A percentile compares a stretch with the other conserved stretches of the same genome.
phyloP scores from a whole-genome alignment of 2,113 vertebrate species.

The Heterotilapia buettikoferi region DNA sequence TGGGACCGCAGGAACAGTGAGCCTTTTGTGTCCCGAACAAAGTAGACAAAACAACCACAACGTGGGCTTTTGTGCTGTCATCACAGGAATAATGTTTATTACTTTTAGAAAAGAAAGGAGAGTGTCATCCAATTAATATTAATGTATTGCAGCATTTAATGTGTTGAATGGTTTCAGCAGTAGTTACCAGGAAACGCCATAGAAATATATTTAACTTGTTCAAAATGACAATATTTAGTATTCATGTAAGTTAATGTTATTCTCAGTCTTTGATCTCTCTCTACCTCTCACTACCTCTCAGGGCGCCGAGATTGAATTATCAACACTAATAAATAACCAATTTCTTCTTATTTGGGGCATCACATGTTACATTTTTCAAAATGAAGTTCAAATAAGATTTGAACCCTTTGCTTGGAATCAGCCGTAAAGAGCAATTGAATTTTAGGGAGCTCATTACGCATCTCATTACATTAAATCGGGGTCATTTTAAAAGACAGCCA shows the following conservation, averaged over 20 bases:
- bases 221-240: background rate
- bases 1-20: conserved; percentile 30
- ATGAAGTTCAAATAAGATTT: background rate
- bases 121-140: conserved; percentile 2
- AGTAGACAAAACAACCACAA: conserved; percentile 59
- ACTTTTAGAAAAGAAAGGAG: conserved; percentile 36
- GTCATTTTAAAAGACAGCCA: background rate
- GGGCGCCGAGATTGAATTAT: background rate
- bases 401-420: background rate
- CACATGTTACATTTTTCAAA: background rate
- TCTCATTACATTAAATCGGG: background rate
- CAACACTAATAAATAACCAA: background rate
- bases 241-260: background rate
- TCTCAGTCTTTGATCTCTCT: background rate
- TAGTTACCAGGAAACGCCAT: background rate
- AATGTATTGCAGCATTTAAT: background rate
- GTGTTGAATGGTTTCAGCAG: background rate
- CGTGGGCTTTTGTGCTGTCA: conserved; percentile 58
- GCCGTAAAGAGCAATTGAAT: background rate
- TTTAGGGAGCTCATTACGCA: background rate
- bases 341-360: background rate
- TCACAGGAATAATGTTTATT: conserved; percentile 56
- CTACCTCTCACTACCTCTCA: background rate
- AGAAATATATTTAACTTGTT: background rate
- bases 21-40: conserved; percentile 56